These are phyloP conservation scores for Drosophila longiperda DNA, from an alignment of 2,888 invertebrate species.

Conservation along the genomic window DNA sequence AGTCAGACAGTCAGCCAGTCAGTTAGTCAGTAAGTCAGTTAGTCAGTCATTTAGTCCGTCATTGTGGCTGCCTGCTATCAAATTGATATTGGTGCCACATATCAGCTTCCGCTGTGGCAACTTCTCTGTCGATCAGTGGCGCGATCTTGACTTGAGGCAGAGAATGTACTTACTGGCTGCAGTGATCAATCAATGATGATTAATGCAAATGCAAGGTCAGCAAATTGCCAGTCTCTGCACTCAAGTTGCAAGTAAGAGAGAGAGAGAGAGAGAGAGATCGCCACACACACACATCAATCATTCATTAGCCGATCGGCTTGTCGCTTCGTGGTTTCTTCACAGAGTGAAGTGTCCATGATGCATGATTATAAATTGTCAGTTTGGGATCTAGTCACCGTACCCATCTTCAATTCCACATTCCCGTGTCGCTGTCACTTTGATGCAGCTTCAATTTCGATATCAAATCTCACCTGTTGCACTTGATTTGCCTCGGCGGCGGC, in stretches of 20 bases:
- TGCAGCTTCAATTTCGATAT: conserved; percentile 31
- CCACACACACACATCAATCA: conserved; percentile 79
- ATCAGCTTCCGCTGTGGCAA: conserved; percentile 52
- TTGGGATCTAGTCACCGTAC: conserved; percentile 20
- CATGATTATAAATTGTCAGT: conserved; percentile 61
- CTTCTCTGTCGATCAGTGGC: conserved; percentile 47
- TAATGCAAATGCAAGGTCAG: conserved; percentile 82
- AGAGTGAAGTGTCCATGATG: conserved; percentile 32
- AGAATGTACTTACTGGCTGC: conserved; percentile 69
- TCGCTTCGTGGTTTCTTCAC: conserved; percentile 24
- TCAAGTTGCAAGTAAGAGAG: conserved; percentile 18
- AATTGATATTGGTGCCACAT: conserved; percentile 36
- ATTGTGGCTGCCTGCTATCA: conserved; percentile 23
- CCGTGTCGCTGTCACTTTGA: conserved; percentile 45
- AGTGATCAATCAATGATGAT: conserved; percentile 81
- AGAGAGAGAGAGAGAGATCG: conserved; percentile 33
- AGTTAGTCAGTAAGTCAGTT: conserved; percentile 15
- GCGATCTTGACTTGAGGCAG: conserved; percentile 42
- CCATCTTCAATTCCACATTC: conserved; percentile 1
- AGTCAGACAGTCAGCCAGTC: conserved; percentile 36
- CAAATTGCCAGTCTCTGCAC: conserved; percentile 42
- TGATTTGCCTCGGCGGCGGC: conserved; percentile 36
- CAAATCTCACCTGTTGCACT: conserved; percentile 42
- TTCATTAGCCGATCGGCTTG: conserved; percentile 78
- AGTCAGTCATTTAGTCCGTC: conserved; percentile 13